Evolutionary conservation across 2,888 invertebrate genomes (phyloP), one percentile per base, ranked within the genome.

Genomic region (Synergus umbraculus): DNA sequence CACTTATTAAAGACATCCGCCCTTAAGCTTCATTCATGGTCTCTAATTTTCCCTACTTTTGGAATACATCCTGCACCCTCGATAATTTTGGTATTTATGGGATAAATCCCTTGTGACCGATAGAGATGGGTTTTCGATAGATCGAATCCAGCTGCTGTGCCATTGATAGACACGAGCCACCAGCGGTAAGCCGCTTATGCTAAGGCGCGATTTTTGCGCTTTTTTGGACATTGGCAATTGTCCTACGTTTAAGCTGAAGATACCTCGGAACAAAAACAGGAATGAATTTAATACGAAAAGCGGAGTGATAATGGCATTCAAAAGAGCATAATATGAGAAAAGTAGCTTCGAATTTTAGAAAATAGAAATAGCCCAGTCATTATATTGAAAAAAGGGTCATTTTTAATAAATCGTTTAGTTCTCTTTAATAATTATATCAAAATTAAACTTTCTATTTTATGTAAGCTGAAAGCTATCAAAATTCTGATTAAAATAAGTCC

Each of bases 51-150:
- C 79, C 76, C 76, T 79, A 43, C 80, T 76, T 82, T 82, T 65
- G 77, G 80, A 76, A 78, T 76, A 82, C 77, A 77, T 79, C 76
- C 76, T 79, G 46, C 78, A 76, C 82, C 77, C 49, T 76, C 81
- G 85, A 89, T 91, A 91, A 92, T 92, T 91, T 92, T 83, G 82
- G 89, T 88, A 91, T 90, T 92, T 91, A 92, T 87, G 79, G 91
- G 91, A 92, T 92, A 89, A 91, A 90, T 89, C 88, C 84, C 84
- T 73, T 84, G 84, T 84, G 86, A 87, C 84, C 86, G 86, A 85
- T 86, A 81, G 79, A 87, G 88, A 90, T 90, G 85, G 88, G 86
- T 89, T 89, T 89, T 86, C 88, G 90, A 91, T 91, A 89, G 89
- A 90, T 90, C 88, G 88, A 85, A 86, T 85, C 86, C 88, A 88